Percentiles rank a stretch among this genome's conserved stretches.
Evolutionary conservation across 2,888 invertebrate genomes (phyloP).

Genomic region (Sphaeridia pumilis): DNA sequence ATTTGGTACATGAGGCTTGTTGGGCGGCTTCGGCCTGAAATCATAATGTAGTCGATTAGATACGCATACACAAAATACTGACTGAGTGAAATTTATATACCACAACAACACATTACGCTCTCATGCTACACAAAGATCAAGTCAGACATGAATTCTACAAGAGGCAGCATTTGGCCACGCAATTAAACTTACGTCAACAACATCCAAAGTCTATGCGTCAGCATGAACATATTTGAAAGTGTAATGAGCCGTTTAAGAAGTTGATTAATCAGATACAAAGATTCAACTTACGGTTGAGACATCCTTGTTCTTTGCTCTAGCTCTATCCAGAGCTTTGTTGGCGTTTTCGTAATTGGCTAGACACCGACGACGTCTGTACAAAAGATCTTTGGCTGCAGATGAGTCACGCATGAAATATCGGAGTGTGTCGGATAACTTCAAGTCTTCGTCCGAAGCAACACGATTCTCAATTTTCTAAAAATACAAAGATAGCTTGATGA

Average conservation of each 20-base stretch:
- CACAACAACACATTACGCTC: too few species aligned
- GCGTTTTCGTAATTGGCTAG: slow-evolving; percentile 92
- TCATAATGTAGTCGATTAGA: too few species aligned
- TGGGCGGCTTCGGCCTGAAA: slow-evolving; percentile 88
- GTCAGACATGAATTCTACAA: too few species aligned
- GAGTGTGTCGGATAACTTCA: slow-evolving; percentile 91
- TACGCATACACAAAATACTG: too few species aligned
- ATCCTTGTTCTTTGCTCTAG: slow-evolving; percentile 92
- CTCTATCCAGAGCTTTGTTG: slow-evolving; percentile 88
- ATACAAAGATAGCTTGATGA: too few species aligned
- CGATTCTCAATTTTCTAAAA: slow-evolving; percentile 89
- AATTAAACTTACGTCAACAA: slow-evolving; percentile 59
- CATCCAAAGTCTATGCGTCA: slow-evolving; percentile 51
- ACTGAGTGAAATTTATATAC: too few species aligned
- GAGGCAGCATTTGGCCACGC: too few species aligned
- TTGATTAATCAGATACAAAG: neutral
- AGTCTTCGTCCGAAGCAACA: slow-evolving; percentile 92
- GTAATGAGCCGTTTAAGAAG: neutral
- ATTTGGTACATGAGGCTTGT: slow-evolving; percentile 84
- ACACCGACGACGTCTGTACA: slow-evolving; percentile 81
- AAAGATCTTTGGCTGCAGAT: slow-evolving; percentile 85
- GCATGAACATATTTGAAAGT: slow-evolving; percentile 4
- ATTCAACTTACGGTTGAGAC: slow-evolving; percentile 82
- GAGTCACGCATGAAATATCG: slow-evolving; percentile 97
- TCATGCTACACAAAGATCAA: too few species aligned